Conservation (phyloP, 2,888 invertebrate species). For the Mactromeris polynyma region DNA sequence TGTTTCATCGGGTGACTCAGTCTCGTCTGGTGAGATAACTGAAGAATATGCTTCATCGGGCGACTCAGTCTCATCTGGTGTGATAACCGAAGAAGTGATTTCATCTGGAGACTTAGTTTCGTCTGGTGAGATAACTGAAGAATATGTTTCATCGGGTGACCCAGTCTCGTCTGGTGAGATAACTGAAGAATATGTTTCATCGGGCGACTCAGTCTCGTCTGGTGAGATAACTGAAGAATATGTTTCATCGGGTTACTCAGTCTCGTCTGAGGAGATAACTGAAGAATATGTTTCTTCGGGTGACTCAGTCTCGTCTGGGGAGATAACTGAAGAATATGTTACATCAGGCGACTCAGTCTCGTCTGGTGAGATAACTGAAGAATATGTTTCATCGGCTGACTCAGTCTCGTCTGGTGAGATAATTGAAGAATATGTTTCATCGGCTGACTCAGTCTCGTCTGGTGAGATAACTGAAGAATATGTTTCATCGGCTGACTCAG, state of each 20-base stretch:
- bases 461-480: not conserved
- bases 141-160: not conserved
- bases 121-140: not conserved
- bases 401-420: no score
- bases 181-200: no score
- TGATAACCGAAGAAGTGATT: not conserved
- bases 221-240: conserved; percentile 1
- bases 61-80: conserved; percentile 9
- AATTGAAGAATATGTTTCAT: no score
- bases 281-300: not conserved
- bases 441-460: not conserved
- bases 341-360: not conserved
- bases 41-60: not conserved
- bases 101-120: conserved; percentile 13
- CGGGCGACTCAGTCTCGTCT: not conserved
- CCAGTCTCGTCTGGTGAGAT: not conserved
- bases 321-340: not conserved
- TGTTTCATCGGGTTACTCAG: not conserved
- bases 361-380: no score
- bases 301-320: not conserved
- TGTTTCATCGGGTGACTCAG: not conserved
- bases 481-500: no score
- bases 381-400: no score
- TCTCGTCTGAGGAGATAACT: not conserved
- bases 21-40: not conserved